Percentiles rank a stretch among this genome's conserved stretches.
Evolutionary conservation across 2,797 vertebrate species (phyloP).

Genomic region (Acanthurus leucopareius): DNA sequence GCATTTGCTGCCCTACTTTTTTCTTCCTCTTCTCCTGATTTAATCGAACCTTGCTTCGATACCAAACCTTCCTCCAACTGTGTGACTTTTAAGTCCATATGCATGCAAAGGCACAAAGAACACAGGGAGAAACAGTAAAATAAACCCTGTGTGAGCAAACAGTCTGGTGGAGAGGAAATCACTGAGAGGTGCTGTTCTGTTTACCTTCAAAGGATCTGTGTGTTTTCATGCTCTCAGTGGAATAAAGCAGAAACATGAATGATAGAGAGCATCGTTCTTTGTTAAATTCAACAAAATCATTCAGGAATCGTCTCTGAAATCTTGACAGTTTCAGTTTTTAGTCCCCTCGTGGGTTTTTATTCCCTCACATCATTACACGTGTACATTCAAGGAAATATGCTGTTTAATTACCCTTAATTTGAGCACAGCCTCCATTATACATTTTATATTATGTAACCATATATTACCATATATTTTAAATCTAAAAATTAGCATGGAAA

Average conservation of each 20-base stretch:
- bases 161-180: neutral
- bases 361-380: too few species aligned
- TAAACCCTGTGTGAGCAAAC: neutral
- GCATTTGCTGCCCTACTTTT: too few species aligned
- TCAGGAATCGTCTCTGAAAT: too few species aligned
- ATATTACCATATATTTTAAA: neutral
- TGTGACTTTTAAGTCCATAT: neutral
- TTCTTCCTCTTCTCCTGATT: too few species aligned
- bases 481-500: neutral
- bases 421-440: neutral
- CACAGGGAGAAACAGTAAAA: neutral
- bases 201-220: neutral
- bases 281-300: too few species aligned
- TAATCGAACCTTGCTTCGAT: neutral
- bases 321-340: too few species aligned
- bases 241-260: constrained; percentile 1
- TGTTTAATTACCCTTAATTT: too few species aligned
- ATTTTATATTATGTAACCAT: neutral
- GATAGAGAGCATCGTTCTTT: too few species aligned
- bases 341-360: too few species aligned
- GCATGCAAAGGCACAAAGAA: constrained; percentile 1
- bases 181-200: neutral
- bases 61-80: neutral
- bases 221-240: neutral
- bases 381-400: too few species aligned